A percentile compares a stretch with the other conserved stretches of the same genome.
Conservation (phyloP, 2,888 invertebrate species). For the Eupithecia tripunctaria region DNA sequence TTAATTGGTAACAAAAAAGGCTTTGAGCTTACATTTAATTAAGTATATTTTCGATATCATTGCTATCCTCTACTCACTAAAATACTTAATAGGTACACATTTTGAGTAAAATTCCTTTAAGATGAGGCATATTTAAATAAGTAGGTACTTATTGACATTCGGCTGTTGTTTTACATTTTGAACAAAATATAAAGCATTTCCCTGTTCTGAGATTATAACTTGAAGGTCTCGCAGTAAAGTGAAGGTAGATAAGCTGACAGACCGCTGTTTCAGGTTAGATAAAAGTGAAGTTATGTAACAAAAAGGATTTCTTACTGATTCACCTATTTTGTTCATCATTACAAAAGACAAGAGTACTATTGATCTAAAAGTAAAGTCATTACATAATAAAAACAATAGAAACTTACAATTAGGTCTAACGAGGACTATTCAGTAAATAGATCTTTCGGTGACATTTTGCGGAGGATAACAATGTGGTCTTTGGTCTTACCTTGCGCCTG, state of each 20-base stretch:
- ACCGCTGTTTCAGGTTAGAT: neutral
- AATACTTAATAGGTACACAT: no score
- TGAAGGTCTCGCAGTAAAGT: no score
- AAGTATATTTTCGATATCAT: no score
- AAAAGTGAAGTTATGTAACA: neutral
- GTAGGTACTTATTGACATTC: neutral
- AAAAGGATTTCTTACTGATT: neutral
- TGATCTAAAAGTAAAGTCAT: neutral
- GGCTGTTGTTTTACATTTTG: neutral
- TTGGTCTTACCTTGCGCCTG: conserved; percentile 3
- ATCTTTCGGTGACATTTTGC: neutral
- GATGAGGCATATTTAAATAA: neutral
- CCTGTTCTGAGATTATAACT: neutral
- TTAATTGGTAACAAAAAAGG: no score
- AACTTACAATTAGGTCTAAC: neutral
- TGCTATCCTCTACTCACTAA: no score
- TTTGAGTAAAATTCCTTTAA: neutral
- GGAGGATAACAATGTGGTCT: neutral
- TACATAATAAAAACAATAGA: neutral
- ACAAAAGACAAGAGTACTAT: neutral
- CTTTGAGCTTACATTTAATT: no score
- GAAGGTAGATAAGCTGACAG: neutral
- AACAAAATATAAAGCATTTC: neutral
- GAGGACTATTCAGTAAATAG: neutral
- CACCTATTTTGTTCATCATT: neutral